Evolutionary conservation across 2,888 invertebrate genomes (phyloP).

Genomic region (Sabellastarte sp.): DNA sequence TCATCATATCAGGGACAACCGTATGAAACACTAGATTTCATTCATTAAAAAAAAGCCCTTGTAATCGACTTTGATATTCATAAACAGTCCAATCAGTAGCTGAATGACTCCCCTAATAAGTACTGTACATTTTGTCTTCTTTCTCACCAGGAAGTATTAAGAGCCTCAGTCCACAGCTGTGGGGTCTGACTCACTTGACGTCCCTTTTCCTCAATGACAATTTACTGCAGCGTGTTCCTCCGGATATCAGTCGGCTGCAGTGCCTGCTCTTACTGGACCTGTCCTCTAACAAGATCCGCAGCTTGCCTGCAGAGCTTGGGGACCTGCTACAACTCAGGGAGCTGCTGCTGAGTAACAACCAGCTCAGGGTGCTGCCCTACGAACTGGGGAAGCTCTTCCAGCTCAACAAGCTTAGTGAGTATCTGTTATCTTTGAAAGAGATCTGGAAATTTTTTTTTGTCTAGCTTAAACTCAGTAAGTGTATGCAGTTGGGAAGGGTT

Average conservation of each 20-base stretch:
- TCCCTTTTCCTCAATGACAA: conserved; percentile 95
- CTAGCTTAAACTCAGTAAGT: too few relatives aligned
- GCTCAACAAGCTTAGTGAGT: conserved; percentile 83
- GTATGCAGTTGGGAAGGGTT: too few relatives aligned
- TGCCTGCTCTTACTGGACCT: not conserved
- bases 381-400: conserved; percentile 97
- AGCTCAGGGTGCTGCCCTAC: conserved; percentile 88
- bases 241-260: conserved; percentile 81
- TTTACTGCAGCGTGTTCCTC: conserved; percentile 83
- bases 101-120: too few relatives aligned
- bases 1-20: too few relatives aligned
- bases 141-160: conserved; percentile 79
- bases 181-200: conserved; percentile 88
- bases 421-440: too few relatives aligned
- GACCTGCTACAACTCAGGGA: conserved; percentile 95
- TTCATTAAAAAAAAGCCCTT: too few relatives aligned
- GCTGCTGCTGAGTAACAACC: conserved; percentile 90
- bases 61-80: too few relatives aligned
- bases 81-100: too few relatives aligned
- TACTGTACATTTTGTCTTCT: not conserved
- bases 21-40: too few relatives aligned
- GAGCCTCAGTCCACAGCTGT: conserved; percentile 87
- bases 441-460: too few relatives aligned
- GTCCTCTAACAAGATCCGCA: conserved; percentile 81
- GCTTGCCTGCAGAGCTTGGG: conserved; percentile 92